A percentile compares a stretch with the other conserved stretches of the same genome.
phyloP scores from a whole-genome alignment of 2,113 vertebrate genomes.

The Rhadina sibilatrix region DNA sequence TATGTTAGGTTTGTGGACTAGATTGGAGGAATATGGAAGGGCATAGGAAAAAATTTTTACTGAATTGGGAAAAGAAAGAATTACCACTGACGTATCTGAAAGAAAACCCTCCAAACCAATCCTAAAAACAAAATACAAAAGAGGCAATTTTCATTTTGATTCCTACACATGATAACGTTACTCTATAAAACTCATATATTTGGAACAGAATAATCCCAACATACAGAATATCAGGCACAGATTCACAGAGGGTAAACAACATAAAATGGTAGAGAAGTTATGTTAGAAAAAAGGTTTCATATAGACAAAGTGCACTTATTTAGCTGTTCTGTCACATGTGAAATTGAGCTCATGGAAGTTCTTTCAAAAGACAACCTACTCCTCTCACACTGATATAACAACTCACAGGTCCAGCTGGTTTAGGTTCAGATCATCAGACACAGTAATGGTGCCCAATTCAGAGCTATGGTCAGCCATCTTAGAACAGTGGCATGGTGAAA shows the following conservation, averaged over 20 bases:
- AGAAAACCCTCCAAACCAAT: background rate
- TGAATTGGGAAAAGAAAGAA: background rate
- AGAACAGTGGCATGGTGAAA: background rate
- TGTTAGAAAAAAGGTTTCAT: background rate
- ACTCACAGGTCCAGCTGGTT: background rate
- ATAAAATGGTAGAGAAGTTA: background rate
- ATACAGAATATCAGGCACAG: background rate
- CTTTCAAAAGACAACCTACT: background rate
- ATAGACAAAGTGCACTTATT: background rate
- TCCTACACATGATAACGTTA: background rate
- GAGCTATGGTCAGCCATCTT: background rate
- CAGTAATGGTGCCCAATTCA: background rate
- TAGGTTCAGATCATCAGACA: background rate
- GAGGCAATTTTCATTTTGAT: background rate
- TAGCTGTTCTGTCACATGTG: background rate
- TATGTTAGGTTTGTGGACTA: background rate
- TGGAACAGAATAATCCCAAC: background rate
- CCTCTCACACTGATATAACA: background rate
- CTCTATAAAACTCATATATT: background rate
- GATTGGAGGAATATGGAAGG: background rate
- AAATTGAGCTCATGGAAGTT: background rate
- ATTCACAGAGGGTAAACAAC: background rate
- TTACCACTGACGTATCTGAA: background rate
- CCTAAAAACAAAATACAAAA: background rate
- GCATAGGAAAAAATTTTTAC: background rate